Conservation (phyloP, 1,140 invertebrate species). For the Drosophila varians region DNA sequence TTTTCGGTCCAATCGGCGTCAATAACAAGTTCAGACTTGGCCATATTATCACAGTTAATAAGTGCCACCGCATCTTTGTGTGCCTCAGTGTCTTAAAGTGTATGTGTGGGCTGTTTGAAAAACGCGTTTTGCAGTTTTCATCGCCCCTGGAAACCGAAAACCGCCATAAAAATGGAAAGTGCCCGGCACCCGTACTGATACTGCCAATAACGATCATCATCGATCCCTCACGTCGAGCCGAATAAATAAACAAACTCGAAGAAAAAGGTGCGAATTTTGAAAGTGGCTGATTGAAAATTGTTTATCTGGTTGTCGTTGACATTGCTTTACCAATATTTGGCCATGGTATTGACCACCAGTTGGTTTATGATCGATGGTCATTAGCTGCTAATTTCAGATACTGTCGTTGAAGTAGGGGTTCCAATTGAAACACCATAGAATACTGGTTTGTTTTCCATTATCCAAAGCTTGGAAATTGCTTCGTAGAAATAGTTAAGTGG, state of each 20-base stretch:
- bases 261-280: slow-evolving; percentile 72
- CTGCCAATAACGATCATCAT: slow-evolving; percentile 41
- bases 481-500: slow-evolving; percentile 27
- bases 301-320: slow-evolving; percentile 31
- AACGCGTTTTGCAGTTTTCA: slow-evolving; percentile 63
- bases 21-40: slow-evolving; percentile 69
- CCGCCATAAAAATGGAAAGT: slow-evolving; percentile 67
- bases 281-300: slow-evolving; percentile 35
- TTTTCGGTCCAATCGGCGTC: slow-evolving; percentile 6
- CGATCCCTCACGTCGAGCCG: slow-evolving; percentile 32
- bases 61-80: slow-evolving; percentile 16
- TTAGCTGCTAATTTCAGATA: slow-evolving; percentile 5
- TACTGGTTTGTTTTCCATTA: neutral
- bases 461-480: neutral
- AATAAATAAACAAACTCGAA: slow-evolving; percentile 38
- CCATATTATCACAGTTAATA: slow-evolving; percentile 53
- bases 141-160: slow-evolving; percentile 33
- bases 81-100: slow-evolving; percentile 18
- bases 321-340: slow-evolving; percentile 38
- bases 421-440: neutral
- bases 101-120: slow-evolving; percentile 39
- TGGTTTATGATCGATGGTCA: slow-evolving; percentile 41
- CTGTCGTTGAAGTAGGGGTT: neutral
- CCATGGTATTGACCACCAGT: slow-evolving; percentile 20
- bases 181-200: slow-evolving; percentile 20